These are phyloP conservation scores for Homarus americanus DNA, from an alignment of 1,140 invertebrate genomes.

Conservation along the genomic window DNA sequence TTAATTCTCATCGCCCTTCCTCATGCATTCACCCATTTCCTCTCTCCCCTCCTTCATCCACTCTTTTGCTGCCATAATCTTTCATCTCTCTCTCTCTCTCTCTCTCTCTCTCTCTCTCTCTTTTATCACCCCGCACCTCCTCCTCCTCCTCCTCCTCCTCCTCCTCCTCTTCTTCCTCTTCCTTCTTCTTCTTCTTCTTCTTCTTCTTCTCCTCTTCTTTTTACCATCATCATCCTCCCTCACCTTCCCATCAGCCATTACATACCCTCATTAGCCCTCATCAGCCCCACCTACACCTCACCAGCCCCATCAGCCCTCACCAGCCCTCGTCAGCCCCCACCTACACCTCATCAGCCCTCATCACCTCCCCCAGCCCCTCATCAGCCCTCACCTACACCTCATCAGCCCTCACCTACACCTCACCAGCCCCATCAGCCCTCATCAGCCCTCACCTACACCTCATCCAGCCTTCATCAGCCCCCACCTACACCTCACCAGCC, in stretches of 20 bases:
- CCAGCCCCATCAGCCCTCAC: background rate
- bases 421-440: no score
- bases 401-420: no score
- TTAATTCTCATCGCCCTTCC: no score
- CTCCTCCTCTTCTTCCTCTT: background rate
- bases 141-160: background rate
- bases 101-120: constrained; percentile 13
- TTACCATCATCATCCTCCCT: background rate
- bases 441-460: no score
- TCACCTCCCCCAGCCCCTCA: no score
- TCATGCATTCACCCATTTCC: background rate
- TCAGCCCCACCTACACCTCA: no score
- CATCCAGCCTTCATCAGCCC: no score
- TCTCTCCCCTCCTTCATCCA: background rate
- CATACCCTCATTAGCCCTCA: background rate
- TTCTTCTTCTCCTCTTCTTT: background rate
- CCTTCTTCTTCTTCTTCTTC: background rate
- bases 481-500: no score
- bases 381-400: no score
- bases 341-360: no score
- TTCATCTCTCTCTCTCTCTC: background rate
- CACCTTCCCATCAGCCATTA: background rate
- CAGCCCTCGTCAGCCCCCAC: no score
- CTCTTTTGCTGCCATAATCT: background rate
- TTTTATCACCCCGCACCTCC: background rate